These are phyloP conservation scores for Neopelma chrysocephalum DNA, from an alignment of 2,797 vertebrate species.

Conservation along the genomic window DNA sequence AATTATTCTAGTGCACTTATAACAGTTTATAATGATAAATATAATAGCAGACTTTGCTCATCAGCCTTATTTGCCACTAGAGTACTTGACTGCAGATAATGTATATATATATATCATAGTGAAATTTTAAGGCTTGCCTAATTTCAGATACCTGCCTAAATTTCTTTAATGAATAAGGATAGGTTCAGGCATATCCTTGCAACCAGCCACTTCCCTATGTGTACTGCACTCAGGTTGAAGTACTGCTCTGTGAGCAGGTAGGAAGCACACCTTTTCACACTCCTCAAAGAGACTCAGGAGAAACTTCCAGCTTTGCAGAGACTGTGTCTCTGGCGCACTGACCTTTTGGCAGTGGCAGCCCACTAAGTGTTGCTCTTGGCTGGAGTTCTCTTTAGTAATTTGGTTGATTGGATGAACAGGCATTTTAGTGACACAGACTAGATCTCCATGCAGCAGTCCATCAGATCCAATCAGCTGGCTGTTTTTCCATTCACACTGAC, in stretches of 20 bases:
- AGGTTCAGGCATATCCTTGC: not conserved
- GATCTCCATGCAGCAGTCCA: slow-evolving; percentile 45
- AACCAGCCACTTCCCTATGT: not conserved
- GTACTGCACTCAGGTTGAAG: not conserved
- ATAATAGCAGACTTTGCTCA: not conserved
- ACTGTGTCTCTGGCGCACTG: not conserved
- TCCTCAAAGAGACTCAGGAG: not conserved
- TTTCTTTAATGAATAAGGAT: not conserved
- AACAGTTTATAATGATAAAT: not conserved
- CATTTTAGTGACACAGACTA: slow-evolving; percentile 44
- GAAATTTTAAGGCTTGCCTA: not conserved
- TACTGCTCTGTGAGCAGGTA: not conserved
- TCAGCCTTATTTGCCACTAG: not conserved
- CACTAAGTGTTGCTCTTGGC: slow-evolving; percentile 58
- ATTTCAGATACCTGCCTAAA: not conserved
- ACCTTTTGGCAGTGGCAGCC: slow-evolving; percentile 3
- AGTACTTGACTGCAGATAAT: not conserved
- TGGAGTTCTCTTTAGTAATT: slow-evolving; percentile 52
- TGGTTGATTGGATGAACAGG: slow-evolving; percentile 67
- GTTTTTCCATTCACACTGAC: slow-evolving; percentile 7
- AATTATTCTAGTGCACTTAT: not conserved
- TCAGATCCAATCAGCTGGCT: slow-evolving; percentile 64
- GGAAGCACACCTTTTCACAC: not conserved
- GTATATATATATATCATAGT: fast-evolving
- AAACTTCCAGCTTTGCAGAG: not conserved